phyloP scores from a whole-genome alignment of 2,113 vertebrate genomes.

The Anolis sagrei region DNA sequence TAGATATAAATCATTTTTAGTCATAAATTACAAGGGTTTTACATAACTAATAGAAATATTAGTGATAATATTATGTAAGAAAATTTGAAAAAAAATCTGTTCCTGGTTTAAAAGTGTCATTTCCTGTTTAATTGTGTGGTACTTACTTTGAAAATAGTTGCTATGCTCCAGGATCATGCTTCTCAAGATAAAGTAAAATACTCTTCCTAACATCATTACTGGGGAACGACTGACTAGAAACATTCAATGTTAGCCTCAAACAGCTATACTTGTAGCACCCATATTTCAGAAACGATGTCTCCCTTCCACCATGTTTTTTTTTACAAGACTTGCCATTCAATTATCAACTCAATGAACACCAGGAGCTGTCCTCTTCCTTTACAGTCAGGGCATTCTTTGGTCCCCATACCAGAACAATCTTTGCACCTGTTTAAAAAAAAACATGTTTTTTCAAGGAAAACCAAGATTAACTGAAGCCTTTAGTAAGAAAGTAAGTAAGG shows the following conservation, averaged over 20 bases:
- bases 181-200: too few species aligned
- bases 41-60: too few species aligned
- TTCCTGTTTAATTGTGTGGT: too few species aligned
- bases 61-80: too few species aligned
- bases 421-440: constrained; percentile 64
- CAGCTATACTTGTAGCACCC: not conserved
- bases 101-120: too few species aligned
- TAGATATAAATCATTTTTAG: too few species aligned
- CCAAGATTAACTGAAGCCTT: not conserved
- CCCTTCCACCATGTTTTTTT: not conserved
- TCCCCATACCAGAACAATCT: constrained; percentile 67
- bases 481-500: too few species aligned
- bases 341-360: constrained; percentile 73
- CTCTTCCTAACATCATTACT: not conserved
- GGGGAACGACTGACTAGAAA: not conserved
- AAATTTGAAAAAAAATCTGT: too few species aligned
- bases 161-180: too few species aligned
- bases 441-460: fast-evolving
- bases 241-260: not conserved
- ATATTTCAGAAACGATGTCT: not conserved
- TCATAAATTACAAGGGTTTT: too few species aligned
- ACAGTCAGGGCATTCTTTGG: constrained; percentile 55
- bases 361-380: constrained; percentile 72
- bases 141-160: too few species aligned
- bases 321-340: constrained; percentile 71